Percentiles rank a stretch among this genome's conserved stretches.
These are phyloP conservation scores for Lates calcarifer DNA, from an alignment of 2,113 vertebrate genomes.

Conservation along the genomic window DNA sequence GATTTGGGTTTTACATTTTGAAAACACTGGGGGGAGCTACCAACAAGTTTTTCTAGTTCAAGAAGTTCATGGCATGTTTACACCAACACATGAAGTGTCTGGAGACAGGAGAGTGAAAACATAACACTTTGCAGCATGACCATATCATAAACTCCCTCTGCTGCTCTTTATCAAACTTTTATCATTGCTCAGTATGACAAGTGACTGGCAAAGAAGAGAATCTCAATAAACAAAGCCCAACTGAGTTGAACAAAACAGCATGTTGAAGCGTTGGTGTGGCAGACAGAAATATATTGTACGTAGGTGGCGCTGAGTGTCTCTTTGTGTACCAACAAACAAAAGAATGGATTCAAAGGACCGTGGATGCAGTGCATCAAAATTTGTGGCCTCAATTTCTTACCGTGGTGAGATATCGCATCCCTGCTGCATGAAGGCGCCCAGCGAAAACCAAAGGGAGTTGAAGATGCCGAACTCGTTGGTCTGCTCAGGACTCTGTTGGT, in stretches of 20 bases:
- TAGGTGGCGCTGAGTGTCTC: slow-evolving; percentile 36
- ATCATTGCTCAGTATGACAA: slow-evolving; percentile 29
- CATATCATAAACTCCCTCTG: slow-evolving; percentile 43
- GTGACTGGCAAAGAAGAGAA: slow-evolving; percentile 29
- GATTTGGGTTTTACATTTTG: not conserved
- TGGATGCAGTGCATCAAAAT: not conserved
- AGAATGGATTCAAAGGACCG: slow-evolving; percentile 15
- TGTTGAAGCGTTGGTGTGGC: slow-evolving; percentile 20
- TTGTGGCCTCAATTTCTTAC: slow-evolving; percentile 75
- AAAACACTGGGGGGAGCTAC: not conserved
- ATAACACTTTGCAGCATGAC: slow-evolving; percentile 39
- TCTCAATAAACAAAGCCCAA: slow-evolving; percentile 54
- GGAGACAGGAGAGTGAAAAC: slow-evolving; percentile 4
- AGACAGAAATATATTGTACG: slow-evolving; percentile 33
- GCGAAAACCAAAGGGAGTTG: slow-evolving; percentile 98
- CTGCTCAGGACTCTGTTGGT: slow-evolving; percentile 85
- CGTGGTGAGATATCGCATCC: slow-evolving; percentile 99
- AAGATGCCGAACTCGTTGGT: slow-evolving; percentile 99
- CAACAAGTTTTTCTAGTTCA: not conserved
- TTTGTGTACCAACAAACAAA: slow-evolving; percentile 46
- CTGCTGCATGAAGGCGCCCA: slow-evolving; percentile 99
- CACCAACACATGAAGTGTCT: not conserved
- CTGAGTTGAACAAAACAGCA: slow-evolving; percentile 31
- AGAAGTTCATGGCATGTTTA: slow-evolving; percentile 12
- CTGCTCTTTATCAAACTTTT: slow-evolving; percentile 52